Evolutionary conservation across 1,140 invertebrate species (phyloP).

Genomic region (Lepidurus arcticus): DNA sequence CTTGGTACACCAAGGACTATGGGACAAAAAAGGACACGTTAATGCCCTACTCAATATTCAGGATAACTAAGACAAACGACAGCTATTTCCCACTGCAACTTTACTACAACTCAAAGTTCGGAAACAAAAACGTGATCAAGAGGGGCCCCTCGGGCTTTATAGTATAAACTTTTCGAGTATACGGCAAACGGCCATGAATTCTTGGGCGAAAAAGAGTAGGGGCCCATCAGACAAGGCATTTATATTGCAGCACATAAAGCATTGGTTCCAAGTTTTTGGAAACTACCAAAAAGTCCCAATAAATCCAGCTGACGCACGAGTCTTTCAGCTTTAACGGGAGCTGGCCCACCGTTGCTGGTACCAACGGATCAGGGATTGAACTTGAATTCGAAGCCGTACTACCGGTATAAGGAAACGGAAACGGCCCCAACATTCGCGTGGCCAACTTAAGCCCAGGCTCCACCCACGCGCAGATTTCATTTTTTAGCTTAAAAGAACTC

Average conservation of each 20-base stretch:
- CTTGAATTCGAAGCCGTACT: not conserved
- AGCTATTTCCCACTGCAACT: not conserved
- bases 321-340: too few species aligned
- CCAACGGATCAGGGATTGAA: not conserved
- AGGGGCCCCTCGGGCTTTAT: not conserved
- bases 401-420: not conserved
- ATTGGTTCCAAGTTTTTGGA: too few species aligned
- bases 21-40: not conserved
- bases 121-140: slow-evolving; percentile 2
- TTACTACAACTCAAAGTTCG: not conserved
- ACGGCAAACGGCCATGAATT: too few species aligned
- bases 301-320: too few species aligned
- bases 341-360: too few species aligned
- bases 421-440: not conserved
- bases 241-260: too few species aligned
- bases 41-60: not conserved
- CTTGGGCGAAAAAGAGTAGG: too few species aligned
- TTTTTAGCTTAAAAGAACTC: not conserved
- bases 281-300: too few species aligned
- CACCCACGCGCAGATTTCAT: not conserved
- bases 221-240: too few species aligned
- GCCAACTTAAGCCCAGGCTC: not conserved
- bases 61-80: not conserved
- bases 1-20: slow-evolving; percentile 56
- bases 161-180: too few species aligned